Percentiles rank a stretch among this genome's conserved stretches.
phyloP scores from a whole-genome alignment of 2,888 invertebrate species.

The Eulithis testata region DNA sequence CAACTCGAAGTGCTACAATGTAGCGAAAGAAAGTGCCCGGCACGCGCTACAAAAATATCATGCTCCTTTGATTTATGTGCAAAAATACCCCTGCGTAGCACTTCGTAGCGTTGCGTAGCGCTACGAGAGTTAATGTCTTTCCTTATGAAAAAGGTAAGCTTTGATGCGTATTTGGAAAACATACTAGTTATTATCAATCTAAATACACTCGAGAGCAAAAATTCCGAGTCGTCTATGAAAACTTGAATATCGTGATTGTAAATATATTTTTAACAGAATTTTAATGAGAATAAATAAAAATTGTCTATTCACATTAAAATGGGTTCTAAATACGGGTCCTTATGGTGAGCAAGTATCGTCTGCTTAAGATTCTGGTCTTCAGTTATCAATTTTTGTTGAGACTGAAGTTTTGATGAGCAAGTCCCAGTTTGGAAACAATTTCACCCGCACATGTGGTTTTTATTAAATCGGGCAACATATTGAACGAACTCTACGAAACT shows the following conservation, averaged over 20 bases:
- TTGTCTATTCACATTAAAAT: too few relatives aligned
- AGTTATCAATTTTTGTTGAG: conserved; percentile 21
- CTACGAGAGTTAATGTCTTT: conserved; percentile 77
- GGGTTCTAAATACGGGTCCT: too few relatives aligned
- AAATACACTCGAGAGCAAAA: too few relatives aligned
- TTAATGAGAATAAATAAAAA: too few relatives aligned
- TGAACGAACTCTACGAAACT: conserved; percentile 54
- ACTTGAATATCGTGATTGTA: too few relatives aligned
- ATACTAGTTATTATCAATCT: too few relatives aligned
- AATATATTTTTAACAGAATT: too few relatives aligned
- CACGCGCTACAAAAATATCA: conserved; percentile 66
- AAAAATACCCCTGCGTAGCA: conserved; percentile 74
- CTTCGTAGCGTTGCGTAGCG: conserved; percentile 37
- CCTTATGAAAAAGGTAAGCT: conserved; percentile 72
- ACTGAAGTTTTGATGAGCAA: conserved; percentile 43
- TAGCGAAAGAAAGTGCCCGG: background rate
- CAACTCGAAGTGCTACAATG: background rate
- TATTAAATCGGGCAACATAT: conserved; percentile 62
- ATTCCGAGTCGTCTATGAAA: too few relatives aligned
- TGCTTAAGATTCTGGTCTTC: conserved; percentile 18
- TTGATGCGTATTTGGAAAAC: background rate
- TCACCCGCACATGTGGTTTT: conserved; percentile 48
- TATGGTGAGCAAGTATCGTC: background rate
- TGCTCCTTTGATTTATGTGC: conserved; percentile 81
- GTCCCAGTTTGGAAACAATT: conserved; percentile 46